Evolutionary conservation across 1,140 invertebrate species (phyloP).

Genomic region (Bombus pyrosoma): DNA sequence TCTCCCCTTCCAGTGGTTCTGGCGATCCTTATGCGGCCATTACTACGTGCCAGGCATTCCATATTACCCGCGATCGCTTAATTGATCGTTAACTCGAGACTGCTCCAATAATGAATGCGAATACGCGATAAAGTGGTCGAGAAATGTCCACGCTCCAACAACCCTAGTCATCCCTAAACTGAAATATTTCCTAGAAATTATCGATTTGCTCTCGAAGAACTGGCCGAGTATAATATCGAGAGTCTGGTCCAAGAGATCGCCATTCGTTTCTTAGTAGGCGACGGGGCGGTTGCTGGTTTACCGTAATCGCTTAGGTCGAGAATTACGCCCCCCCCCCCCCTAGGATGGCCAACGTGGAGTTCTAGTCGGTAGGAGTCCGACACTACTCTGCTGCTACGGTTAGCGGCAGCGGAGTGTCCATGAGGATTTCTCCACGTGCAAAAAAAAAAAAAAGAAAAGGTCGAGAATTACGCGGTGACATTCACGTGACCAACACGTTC

Average conservation of each 20-base stretch:
- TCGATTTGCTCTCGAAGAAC: constrained; percentile 7
- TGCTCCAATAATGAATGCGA: constrained; percentile 67
- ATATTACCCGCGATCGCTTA: constrained; percentile 69
- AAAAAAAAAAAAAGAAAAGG: too few relatives aligned
- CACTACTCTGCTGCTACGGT: too few relatives aligned
- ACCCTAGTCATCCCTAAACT: not conserved
- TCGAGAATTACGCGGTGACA: too few relatives aligned
- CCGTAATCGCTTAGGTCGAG: not conserved
- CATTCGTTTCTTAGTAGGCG: too few relatives aligned
- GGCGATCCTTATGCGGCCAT: constrained; percentile 61
- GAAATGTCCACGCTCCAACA: constrained; percentile 47
- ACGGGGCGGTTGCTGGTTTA: too few relatives aligned
- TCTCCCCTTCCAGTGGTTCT: constrained; percentile 21
- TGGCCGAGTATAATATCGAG: not conserved
- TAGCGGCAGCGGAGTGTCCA: too few relatives aligned
- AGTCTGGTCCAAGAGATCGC: not conserved
- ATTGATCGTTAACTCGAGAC: constrained; percentile 73
- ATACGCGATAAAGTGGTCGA: constrained; percentile 44
- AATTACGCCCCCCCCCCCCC: too few relatives aligned
- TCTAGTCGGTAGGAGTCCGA: too few relatives aligned
- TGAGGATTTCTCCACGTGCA: too few relatives aligned
- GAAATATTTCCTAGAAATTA: constrained; percentile 50
- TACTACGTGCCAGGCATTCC: constrained; percentile 71
- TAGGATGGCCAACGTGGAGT: too few relatives aligned
- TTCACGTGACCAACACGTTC: too few relatives aligned